Evolutionary conservation across 2,888 invertebrate species (phyloP).

Genomic region (Ceriagrion tenellum): DNA sequence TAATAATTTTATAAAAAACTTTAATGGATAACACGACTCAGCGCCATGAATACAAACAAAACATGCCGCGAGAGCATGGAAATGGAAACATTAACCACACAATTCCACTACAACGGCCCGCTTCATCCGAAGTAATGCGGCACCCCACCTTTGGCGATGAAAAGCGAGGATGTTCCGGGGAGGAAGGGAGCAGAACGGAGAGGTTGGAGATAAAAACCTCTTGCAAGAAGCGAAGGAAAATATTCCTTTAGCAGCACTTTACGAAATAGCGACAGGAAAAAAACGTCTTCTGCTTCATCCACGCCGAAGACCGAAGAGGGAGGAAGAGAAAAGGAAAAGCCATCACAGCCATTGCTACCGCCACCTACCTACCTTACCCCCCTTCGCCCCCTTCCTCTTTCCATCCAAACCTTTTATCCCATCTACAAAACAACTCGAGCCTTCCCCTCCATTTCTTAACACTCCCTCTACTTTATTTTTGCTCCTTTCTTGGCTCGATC

Average conservation of each 20-base stretch:
- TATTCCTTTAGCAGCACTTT: slow-evolving; percentile 52
- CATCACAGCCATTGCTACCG: neutral
- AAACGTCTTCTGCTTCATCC: slow-evolving; percentile 21
- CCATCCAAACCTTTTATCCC: neutral
- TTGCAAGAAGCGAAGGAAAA: slow-evolving; percentile 18
- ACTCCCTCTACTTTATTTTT: neutral
- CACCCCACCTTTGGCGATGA: neutral
- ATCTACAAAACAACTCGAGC: neutral
- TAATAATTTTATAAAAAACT: too few species aligned
- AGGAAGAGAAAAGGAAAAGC: neutral
- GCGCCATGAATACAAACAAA: neutral
- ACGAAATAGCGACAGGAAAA: neutral
- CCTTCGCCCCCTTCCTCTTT: neutral
- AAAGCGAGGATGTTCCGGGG: neutral
- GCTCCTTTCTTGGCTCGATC: neutral
- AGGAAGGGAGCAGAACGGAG: neutral
- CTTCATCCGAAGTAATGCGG: neutral
- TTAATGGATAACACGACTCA: neutral
- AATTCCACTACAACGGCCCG: neutral
- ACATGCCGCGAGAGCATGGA: neutral
- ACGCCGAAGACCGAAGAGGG: neutral
- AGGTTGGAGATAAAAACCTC: neutral
- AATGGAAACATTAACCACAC: neutral
- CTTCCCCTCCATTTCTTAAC: neutral
- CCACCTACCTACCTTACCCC: neutral